Evolutionary conservation across 2,888 invertebrate genomes (phyloP), one percentile per base, ranked within the genome.

Genomic region (Acronicta leporina): DNA sequence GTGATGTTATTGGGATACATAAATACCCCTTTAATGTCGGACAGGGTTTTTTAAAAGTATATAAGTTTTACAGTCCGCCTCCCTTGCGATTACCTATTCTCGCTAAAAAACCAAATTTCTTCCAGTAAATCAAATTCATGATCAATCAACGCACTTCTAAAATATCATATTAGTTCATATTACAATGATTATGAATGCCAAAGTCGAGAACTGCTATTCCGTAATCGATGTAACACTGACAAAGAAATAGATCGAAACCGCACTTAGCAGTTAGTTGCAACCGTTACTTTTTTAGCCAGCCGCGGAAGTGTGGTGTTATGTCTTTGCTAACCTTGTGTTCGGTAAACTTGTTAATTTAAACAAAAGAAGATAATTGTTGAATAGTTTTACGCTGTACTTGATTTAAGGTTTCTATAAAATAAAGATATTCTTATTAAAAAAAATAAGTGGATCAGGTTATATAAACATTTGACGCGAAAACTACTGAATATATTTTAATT

Each of bases 171-270:
- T 48, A 46, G 15, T 56, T 43, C 45, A 57, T 35, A 66, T 56
- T 48, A 63, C 54, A 64, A 64, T 46, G 48, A 50, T 68, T 69
- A 57, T 63, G 33, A 40, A 56, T 66, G 13, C n/a, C 13, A 30
- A 55, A 33, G 40, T 55, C 44, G 54, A 68, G 38, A 68, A 61
- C 33, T 13, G 8, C 30, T 60, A 15, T 74, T 66, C 50, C 59
- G 72, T 72, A 67, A 76, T 58, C 58, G 49, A 66, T 61, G 68
- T 69, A 79, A 73, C 52, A 51, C 30, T 55, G 38, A 43, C 35
- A 48, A 52, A 68, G 66, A 67, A 79, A 72, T 65, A 62, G 66
- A 69, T 74, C 64, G 49, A 47, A 58, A 79, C 77, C 63, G 52
- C 60, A 46, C 50, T 40, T 25, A 38, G 57, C 42, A 64, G 62